Evolutionary conservation across 1,140 invertebrate species (phyloP), one percentile per base, ranked within the genome.

Genomic region (Leptestheria dahalacensis): DNA sequence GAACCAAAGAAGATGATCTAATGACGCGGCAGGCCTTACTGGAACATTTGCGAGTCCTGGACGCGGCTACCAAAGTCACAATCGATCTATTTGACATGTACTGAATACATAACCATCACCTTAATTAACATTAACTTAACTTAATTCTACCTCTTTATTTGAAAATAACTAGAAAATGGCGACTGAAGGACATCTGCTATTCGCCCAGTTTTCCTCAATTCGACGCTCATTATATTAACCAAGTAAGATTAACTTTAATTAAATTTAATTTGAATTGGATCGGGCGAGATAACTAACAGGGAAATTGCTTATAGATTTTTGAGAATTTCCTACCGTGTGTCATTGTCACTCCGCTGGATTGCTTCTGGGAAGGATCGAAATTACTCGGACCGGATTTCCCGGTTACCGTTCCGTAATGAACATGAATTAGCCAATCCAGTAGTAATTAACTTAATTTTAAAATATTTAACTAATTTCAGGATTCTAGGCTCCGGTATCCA

Each of bases 331-430:
- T 94, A 66, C 95, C 96, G 0, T 99, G 96, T 75, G 83, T 91
- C 59, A 94, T 98, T 63, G 91, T 95, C 61, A 97, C 94, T 11
- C 95, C 95, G 1, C 77, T 98, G 56, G 96, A 99, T 71, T 99
- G 96, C 71, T 99, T 98, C 75, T 99, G 96, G 95, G 96, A 99
- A 78, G 96, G 95, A 26, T 87, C 92, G 49, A 94, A 95, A 75
- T 78, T 98, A 12, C 74, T 97, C 29, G 93, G 91, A 59, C 91
- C 93, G 2, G 84, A 90, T 64, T 82, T 81, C 72, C 84, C 87
- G 15, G 83, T 93, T 63, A 77, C 77, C 62, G 83, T 94, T 72
- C 86, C 86, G 89, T 94, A 79, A 89, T 90, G 91, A 65, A 52
- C 6, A 25, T 59, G 6, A 6, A 9, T 9, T 41, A 41, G 15